Evolutionary conservation across 2,113 vertebrate species (phyloP).

Genomic region (Ptilonorhynchus violaceus): DNA sequence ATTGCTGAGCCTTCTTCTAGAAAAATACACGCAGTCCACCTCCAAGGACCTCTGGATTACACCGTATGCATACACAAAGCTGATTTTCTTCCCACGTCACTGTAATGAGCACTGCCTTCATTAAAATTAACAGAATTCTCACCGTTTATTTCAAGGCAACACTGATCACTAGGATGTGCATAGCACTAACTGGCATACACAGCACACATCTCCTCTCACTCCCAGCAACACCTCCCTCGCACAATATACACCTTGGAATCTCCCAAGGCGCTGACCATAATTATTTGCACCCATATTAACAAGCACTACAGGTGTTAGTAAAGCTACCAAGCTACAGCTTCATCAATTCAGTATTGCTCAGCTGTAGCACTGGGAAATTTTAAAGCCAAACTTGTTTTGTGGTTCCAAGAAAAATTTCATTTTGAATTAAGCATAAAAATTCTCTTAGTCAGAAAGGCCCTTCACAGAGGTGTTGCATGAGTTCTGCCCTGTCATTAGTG

Average conservation of each 20-base stretch:
- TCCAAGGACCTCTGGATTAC: not conserved
- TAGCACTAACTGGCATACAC: not conserved
- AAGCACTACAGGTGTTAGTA: not conserved
- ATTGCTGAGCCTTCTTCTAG: not conserved
- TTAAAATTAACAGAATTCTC: slow-evolving; percentile 4
- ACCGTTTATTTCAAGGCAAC: not conserved
- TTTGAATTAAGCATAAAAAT: not conserved
- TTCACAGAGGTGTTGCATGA: not conserved
- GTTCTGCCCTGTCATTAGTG: not conserved
- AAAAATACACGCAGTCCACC: not conserved
- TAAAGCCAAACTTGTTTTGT: not conserved
- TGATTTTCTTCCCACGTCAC: not conserved
- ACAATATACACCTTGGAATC: not conserved
- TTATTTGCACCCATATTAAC: not conserved
- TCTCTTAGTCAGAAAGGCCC: not conserved
- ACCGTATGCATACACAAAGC: not conserved
- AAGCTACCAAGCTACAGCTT: not conserved
- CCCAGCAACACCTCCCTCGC: not conserved
- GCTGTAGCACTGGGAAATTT: accelerated
- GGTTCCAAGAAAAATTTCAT: not conserved
- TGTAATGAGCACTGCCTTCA: not conserved
- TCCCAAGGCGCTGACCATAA: not conserved
- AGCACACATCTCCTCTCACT: not conserved
- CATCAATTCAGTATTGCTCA: not conserved
- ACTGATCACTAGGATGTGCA: not conserved